Percentiles rank a stretch among this genome's conserved stretches.
Evolutionary conservation across 2,797 vertebrate species (phyloP).

Genomic region (Dendrocincla tyrannina): DNA sequence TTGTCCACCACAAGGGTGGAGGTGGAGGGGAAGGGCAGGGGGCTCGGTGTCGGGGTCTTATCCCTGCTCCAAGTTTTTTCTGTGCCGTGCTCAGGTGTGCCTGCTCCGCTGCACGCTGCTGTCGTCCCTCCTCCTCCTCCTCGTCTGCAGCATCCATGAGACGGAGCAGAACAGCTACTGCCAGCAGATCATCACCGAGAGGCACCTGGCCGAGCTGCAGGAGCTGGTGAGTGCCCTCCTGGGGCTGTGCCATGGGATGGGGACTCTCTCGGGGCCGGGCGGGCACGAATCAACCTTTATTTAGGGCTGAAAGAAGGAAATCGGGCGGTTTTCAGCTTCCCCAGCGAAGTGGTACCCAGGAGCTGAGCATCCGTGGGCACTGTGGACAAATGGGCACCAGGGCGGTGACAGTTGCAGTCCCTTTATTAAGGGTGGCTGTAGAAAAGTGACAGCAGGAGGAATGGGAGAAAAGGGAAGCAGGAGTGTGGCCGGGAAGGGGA

Average conservation of each 20-base stretch:
- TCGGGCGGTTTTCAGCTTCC: background rate
- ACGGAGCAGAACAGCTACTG: conserved; percentile 61
- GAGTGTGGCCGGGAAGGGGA: background rate
- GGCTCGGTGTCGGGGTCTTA: background rate
- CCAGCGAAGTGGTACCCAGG: background rate
- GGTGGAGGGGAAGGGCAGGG: background rate
- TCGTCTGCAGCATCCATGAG: conserved; percentile 39
- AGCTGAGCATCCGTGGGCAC: background rate
- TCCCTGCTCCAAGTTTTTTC: background rate
- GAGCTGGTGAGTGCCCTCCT: conserved; percentile 69
- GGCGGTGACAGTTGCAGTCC: accelerated
- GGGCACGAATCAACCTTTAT: background rate
- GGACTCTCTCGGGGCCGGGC: accelerated
- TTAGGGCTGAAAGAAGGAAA: background rate
- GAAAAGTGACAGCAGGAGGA: background rate
- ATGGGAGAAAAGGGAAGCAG: background rate
- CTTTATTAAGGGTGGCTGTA: background rate
- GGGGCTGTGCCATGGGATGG: accelerated
- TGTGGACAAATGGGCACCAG: background rate
- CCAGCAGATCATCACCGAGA: conserved; percentile 63
- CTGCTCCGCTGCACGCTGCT: conserved; percentile 58
- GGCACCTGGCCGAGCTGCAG: conserved; percentile 68
- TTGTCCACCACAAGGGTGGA: background rate
- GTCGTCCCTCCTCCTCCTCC: conserved; percentile 60
- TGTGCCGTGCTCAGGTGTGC: conserved; percentile 58